Conservation (phyloP, 1,140 invertebrate genomes). For the Musca domestica region DNA sequence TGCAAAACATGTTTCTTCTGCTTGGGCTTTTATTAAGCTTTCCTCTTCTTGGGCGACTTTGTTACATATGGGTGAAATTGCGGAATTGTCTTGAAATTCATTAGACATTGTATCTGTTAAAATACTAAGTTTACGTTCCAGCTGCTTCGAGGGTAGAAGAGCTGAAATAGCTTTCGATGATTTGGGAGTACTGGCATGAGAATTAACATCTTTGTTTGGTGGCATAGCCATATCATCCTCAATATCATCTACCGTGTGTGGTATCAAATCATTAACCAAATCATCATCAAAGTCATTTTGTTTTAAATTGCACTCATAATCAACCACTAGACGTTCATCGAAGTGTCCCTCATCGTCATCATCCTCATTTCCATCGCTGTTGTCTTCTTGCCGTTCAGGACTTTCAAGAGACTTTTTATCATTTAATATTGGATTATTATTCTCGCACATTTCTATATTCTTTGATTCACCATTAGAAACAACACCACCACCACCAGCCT, state of each 20-base stretch:
- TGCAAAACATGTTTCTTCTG: background rate
- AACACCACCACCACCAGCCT: background rate
- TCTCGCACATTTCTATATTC: background rate
- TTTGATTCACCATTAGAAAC: background rate
- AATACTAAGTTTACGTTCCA: background rate
- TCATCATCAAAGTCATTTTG: conserved; percentile 37
- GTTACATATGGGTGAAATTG: conserved; percentile 41
- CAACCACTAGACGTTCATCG: conserved; percentile 46
- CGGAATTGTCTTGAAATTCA: conserved; percentile 31
- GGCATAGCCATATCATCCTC: background rate
- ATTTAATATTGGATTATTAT: background rate
- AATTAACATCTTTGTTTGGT: background rate
- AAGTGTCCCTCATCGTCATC: conserved; percentile 39
- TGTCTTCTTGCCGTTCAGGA: conserved; percentile 26
- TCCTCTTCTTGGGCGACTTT: background rate
- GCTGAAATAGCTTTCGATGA: conserved; percentile 6
- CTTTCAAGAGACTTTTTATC: background rate
- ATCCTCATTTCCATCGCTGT: conserved; percentile 32
- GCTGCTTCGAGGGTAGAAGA: background rate
- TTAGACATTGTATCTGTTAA: conserved; percentile 17
- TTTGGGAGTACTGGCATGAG: conserved; percentile 39
- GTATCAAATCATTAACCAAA: conserved; percentile 1
- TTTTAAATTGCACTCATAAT: conserved; percentile 29
- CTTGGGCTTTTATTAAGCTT: background rate
- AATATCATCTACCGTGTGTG: background rate